These are phyloP conservation scores for Connochaetes taurinus DNA, from an alignment of 2,113 vertebrate species.

Conservation along the genomic window DNA sequence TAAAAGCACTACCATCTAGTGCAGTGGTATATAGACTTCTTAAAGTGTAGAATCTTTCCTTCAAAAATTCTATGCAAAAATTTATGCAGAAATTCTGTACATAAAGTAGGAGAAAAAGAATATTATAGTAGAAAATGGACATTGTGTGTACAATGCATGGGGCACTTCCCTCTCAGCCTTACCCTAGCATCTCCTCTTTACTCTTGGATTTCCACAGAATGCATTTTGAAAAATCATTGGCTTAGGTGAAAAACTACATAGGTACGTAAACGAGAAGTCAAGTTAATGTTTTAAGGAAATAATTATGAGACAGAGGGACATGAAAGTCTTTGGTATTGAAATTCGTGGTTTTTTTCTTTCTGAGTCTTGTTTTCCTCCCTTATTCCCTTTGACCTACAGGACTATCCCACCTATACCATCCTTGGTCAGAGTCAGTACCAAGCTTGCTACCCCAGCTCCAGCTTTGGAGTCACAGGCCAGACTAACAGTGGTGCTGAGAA, in stretches of 20 bases:
- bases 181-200: neutral
- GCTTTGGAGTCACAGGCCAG: constrained; percentile 82
- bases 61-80: neutral
- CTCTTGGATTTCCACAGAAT: neutral
- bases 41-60: neutral
- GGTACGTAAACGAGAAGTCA: neutral
- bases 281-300: constrained; percentile 16
- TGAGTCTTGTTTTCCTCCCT: neutral
- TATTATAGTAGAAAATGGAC: neutral
- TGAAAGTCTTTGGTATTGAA: constrained; percentile 1
- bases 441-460: constrained; percentile 89
- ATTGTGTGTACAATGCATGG: neutral
- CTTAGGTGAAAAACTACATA: neutral
- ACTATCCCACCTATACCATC: constrained; percentile 91
- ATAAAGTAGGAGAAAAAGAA: neutral
- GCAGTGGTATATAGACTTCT: neutral
- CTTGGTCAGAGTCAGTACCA: constrained; percentile 93
- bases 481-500: constrained; percentile 79
- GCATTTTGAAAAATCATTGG: constrained; percentile 34
- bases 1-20: neutral
- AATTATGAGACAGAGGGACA: neutral
- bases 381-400: constrained; percentile 79
- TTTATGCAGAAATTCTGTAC: neutral
- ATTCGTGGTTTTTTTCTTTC: neutral
- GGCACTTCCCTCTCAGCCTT: neutral